A percentile compares a stretch with the other conserved stretches of the same genome.
Evolutionary conservation across 2,797 vertebrate species (phyloP).

Genomic region (Sebastes taczanowskii): DNA sequence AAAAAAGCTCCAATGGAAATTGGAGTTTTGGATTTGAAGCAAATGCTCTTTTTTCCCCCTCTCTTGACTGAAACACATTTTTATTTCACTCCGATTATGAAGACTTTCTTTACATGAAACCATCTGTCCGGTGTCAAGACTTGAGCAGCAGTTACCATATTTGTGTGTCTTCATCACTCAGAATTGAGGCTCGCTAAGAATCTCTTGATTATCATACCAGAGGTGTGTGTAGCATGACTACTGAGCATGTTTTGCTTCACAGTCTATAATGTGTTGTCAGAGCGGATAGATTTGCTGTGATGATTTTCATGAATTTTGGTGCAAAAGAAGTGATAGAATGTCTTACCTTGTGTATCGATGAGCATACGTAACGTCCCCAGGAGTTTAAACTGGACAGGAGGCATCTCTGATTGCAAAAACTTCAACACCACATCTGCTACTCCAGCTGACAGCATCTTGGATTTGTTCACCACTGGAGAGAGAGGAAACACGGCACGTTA

Average conservation of each 20-base stretch:
- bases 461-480: conserved; percentile 94
- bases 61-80: not conserved
- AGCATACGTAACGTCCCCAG: conserved; percentile 98
- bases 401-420: conserved; percentile 98
- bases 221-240: not conserved
- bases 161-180: not conserved
- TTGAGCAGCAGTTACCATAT: not conserved
- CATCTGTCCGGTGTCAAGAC: not conserved
- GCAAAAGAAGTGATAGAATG: not conserved
- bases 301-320: not conserved
- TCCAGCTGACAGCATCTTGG: conserved; percentile 96
- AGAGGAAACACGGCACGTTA: not conserved
- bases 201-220: not conserved
- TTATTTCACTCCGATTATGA: not conserved
- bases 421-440: conserved; percentile 95
- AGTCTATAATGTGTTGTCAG: not conserved
- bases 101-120: not conserved
- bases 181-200: not conserved
- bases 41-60: not conserved
- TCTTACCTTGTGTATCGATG: conserved; percentile 96
- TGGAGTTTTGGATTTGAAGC: no score
- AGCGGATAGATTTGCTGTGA: not conserved
- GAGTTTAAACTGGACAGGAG: conserved; percentile 97
- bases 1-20: no score
- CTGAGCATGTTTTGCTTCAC: not conserved